These are phyloP conservation scores for Vespertilio murinus DNA, from an alignment of 2,797 vertebrate species.

Conservation along the genomic window DNA sequence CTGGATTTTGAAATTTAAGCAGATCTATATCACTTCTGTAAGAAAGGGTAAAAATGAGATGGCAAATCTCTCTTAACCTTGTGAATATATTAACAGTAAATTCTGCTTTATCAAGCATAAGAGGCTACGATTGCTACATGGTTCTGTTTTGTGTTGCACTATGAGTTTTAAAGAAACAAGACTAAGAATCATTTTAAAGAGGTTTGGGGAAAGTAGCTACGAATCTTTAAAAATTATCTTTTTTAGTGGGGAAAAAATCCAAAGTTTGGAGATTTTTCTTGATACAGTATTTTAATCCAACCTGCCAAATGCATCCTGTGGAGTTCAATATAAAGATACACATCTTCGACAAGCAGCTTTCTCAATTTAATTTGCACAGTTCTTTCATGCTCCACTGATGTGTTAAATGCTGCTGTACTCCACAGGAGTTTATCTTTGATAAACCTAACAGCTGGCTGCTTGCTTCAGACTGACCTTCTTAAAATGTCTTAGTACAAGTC, in stretches of 20 bases:
- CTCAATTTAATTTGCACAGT: constrained; percentile 95
- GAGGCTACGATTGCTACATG: neutral
- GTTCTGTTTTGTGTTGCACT: constrained; percentile 51
- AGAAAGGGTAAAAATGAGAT: constrained; percentile 42
- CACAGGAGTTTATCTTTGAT: constrained; percentile 93
- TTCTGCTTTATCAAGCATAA: constrained; percentile 14
- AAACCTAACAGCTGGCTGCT: constrained; percentile 93
- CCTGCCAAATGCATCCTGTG: constrained; percentile 62
- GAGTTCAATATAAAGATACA: constrained; percentile 96
- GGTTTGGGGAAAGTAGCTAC: constrained; percentile 37
- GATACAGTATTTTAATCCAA: constrained; percentile 82
- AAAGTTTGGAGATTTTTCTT: constrained; percentile 78
- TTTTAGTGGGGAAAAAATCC: constrained; percentile 69
- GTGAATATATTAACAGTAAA: constrained; percentile 10
- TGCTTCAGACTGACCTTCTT: constrained; percentile 89
- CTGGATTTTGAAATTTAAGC: constrained; percentile 21
- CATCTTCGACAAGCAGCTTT: constrained; percentile 93
- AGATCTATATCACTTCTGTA: neutral
- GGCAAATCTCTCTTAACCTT: constrained; percentile 1
- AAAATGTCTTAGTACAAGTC: constrained; percentile 82
- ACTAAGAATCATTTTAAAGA: constrained; percentile 75
- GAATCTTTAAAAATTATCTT: constrained; percentile 69
- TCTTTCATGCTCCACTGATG: constrained; percentile 97
- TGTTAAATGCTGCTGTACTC: constrained; percentile 94
- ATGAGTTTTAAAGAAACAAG: constrained; percentile 84